phyloP scores from a whole-genome alignment of 2,888 invertebrate species.

The Podabrus alpinus region DNA sequence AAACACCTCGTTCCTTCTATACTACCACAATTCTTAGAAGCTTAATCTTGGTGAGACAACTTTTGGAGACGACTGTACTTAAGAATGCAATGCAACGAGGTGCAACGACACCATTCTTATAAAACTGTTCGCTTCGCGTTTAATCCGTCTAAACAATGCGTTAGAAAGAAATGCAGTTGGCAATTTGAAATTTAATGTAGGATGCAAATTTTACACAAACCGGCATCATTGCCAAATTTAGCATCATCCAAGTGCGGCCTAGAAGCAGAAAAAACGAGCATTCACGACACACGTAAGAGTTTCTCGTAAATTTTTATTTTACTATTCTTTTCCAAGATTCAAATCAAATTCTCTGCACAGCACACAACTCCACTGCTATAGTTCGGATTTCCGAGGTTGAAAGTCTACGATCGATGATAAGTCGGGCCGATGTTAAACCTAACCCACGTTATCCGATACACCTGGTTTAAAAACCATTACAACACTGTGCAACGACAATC shows the following conservation, averaged over 20 bases:
- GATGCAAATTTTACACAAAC: slow-evolving; percentile 23
- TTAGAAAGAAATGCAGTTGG: slow-evolving; percentile 25
- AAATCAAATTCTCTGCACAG: slow-evolving; percentile 17
- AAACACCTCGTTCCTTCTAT: slow-evolving; percentile 5
- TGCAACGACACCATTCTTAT: slow-evolving; percentile 49
- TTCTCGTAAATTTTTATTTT: slow-evolving; percentile 14
- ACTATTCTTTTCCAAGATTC: slow-evolving; percentile 21
- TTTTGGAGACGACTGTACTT: slow-evolving; percentile 43
- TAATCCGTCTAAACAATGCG: slow-evolving; percentile 30
- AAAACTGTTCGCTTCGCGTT: slow-evolving; percentile 29
- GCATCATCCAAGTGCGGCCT: slow-evolving; percentile 17
- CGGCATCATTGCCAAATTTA: slow-evolving; percentile 30
- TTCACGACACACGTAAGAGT: slow-evolving; percentile 15
- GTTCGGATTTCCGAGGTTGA: slow-evolving; percentile 26
- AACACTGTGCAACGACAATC: slow-evolving; percentile 11
- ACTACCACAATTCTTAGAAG: slow-evolving; percentile 16
- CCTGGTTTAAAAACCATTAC: slow-evolving; percentile 18
- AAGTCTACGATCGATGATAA: slow-evolving; percentile 19
- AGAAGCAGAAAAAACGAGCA: slow-evolving; percentile 20
- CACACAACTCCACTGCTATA: slow-evolving; percentile 14
- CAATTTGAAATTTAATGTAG: slow-evolving; percentile 16
- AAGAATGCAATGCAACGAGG: slow-evolving; percentile 47
- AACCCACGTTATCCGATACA: slow-evolving; percentile 21
- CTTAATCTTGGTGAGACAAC: slow-evolving; percentile 21
- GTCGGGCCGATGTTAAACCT: slow-evolving; percentile 10